Evolutionary conservation across 2,888 invertebrate genomes (phyloP).

Genomic region (Tribolium freemani): DNA sequence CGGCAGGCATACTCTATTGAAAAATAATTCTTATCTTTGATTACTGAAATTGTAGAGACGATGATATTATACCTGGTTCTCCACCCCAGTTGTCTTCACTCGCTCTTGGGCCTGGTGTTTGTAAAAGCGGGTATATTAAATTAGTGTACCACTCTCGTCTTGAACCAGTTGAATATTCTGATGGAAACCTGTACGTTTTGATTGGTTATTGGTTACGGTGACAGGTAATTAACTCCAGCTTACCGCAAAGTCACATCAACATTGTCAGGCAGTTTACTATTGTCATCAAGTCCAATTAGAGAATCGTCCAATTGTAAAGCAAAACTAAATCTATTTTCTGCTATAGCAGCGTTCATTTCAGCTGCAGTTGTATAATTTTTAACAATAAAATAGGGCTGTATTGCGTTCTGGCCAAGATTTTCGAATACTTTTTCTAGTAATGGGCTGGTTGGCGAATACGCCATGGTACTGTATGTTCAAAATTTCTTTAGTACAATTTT

Average conservation of each 20-base stretch:
- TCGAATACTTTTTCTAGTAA: not conserved
- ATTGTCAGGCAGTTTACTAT: slow-evolving; percentile 67
- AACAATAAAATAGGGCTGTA: not conserved
- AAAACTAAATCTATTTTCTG: not conserved
- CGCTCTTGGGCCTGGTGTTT: slow-evolving; percentile 54
- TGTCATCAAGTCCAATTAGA: slow-evolving; percentile 58
- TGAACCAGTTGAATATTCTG: not conserved
- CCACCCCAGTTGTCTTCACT: slow-evolving; percentile 3
- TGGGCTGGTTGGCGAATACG: slow-evolving; percentile 1
- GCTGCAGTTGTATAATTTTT: not conserved
- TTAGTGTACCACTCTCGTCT: slow-evolving; percentile 75
- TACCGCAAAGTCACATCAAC: slow-evolving; percentile 71
- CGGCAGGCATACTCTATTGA: slow-evolving; percentile 64
- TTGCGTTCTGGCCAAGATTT: not conserved
- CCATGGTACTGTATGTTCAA: not conserved
- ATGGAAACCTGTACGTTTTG: slow-evolving; percentile 15
- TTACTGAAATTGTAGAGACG: not conserved
- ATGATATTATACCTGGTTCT: not conserved
- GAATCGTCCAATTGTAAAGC: slow-evolving; percentile 74
- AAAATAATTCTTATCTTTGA: not conserved
- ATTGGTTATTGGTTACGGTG: not conserved
- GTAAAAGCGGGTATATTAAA: slow-evolving; percentile 66
- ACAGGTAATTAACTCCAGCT: not conserved
- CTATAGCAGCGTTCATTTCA: not conserved
- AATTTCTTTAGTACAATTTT: too few relatives aligned